Evolutionary conservation across 2,888 invertebrate genomes (phyloP), one percentile per base, ranked within the genome.

Genomic region (Clanis bilineata): DNA sequence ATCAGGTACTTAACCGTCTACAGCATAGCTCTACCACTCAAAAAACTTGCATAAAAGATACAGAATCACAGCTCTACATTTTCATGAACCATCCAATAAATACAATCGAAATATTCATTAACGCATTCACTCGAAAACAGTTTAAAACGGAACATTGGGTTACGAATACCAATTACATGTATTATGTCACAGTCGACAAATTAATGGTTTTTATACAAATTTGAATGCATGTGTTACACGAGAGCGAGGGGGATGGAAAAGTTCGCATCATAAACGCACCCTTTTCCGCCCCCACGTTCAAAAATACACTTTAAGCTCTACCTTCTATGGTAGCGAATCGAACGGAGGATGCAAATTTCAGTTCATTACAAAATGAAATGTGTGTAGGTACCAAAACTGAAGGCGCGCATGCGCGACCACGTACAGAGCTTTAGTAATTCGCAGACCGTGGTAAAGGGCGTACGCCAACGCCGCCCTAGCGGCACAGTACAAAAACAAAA

Each of bases 281-380:
- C 79, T 80, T 77, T 80, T 68, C 64, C 60, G 2, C 0, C 0
- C 5, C 4, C 6, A 21, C 12, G 47, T 4, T 3, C 39, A 25
- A 81, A 72, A 68, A 38, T 60, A 18, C 23, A 62, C 73, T 62
- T 60, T 78, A 70, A 25, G 0, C 0, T 0, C 0, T 7, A 23
- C 7, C 2, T 1, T 4, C 23, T 73, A 76, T 67, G 65, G 71
- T 63, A 18, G 47, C 68, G 61, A 74, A 66, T 72, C 38, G 61
- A 57, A 58, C 62, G 62, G 41, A 38, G 41, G 21, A 51, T 23
- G 57, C 59, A 62, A 64, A 66, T 71, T 81, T 79, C 77, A 80
- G 83, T 87, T 83, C 82, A 85, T 87, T 86, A 83, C 82, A 82
- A 82, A 82, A 82, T 83, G 81, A 83, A 86, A 87, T 84, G 82